These are phyloP conservation scores for Yponomeuta plumbellus DNA, from an alignment of 2,888 invertebrate species.

Conservation along the genomic window DNA sequence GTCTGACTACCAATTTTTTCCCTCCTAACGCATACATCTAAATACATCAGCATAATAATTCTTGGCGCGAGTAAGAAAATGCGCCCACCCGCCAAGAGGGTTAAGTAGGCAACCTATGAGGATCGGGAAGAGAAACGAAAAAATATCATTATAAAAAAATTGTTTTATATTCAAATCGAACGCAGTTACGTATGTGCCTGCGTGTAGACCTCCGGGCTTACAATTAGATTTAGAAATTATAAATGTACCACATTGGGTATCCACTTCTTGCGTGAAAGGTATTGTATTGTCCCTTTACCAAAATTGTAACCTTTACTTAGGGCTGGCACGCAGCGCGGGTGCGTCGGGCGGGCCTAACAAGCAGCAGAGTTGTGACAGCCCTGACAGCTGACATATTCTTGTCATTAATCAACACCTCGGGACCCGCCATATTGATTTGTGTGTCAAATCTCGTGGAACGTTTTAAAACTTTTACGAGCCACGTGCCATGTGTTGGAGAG, in stretches of 20 bases:
- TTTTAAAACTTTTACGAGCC: conserved; percentile 13
- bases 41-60: conserved; percentile 60
- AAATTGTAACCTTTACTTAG: conserved; percentile 57
- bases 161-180: neutral
- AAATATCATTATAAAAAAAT: neutral
- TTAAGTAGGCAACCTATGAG: conserved; percentile 36
- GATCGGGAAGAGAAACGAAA: conserved; percentile 35
- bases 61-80: conserved; percentile 44
- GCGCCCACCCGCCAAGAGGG: conserved; percentile 28
- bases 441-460: conserved; percentile 18
- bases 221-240: neutral
- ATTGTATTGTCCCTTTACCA: conserved; percentile 42
- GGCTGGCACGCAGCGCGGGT: conserved; percentile 48
- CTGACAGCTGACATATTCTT: conserved; percentile 72
- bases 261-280: conserved; percentile 5
- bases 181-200: neutral
- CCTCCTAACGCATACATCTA: conserved; percentile 56
- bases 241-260: neutral
- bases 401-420: conserved; percentile 58
- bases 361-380: conserved; percentile 70
- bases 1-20: conserved; percentile 46
- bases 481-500: conserved; percentile 19
- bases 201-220: neutral
- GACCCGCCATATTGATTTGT: conserved; percentile 19
- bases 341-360: conserved; percentile 63